Conservation (phyloP, 1,140 invertebrate species). For the Hyles euphorbiae region DNA sequence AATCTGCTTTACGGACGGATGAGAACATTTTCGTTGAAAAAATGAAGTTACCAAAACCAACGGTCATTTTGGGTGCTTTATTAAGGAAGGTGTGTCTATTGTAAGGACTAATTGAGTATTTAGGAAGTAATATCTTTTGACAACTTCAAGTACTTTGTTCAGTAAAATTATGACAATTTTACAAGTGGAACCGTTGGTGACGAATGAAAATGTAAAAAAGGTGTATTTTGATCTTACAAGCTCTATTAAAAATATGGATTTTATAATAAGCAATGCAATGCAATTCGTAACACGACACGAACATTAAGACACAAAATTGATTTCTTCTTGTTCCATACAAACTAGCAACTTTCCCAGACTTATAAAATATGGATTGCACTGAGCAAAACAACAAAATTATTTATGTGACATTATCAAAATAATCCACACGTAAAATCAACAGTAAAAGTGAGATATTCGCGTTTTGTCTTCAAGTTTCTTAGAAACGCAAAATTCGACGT, state of each 20-base stretch:
- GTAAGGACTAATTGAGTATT: no score
- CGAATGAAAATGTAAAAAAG: no score
- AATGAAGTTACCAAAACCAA: background rate
- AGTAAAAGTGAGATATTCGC: slow-evolving; percentile 10
- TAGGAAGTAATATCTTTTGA: no score
- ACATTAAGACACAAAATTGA: no score
- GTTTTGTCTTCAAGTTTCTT: slow-evolving; percentile 13
- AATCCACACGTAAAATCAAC: slow-evolving; percentile 22
- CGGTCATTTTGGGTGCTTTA: no score
- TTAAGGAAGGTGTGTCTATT: no score
- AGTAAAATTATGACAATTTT: no score
- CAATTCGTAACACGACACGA: no score
- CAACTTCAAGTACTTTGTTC: no score
- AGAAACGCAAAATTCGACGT: slow-evolving; percentile 11
- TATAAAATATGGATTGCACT: background rate
- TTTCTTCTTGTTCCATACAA: no score
- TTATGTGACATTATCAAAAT: slow-evolving; percentile 19
- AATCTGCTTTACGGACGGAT: background rate
- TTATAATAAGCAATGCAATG: background rate
- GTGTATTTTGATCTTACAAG: background rate
- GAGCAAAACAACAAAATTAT: slow-evolving; percentile 8
- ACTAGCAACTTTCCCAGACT: no score
- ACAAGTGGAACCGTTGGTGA: no score
- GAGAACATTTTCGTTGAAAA: background rate
- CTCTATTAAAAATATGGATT: background rate